These are phyloP conservation scores for Perognathus longimembris DNA, from an alignment of 2,113 vertebrate genomes.

Conservation along the genomic window DNA sequence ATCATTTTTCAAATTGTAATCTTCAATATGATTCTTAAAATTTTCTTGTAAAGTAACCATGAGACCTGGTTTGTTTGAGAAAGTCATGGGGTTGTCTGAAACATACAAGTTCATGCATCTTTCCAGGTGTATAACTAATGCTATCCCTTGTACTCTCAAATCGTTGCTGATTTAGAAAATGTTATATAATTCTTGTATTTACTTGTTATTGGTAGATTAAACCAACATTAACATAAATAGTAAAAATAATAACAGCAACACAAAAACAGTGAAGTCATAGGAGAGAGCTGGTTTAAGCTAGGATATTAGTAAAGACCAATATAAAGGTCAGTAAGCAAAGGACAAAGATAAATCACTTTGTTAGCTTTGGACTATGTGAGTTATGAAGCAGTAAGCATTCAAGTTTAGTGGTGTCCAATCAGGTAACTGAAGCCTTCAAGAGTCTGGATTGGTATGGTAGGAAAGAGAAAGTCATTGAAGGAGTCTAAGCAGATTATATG, in stretches of 20 bases:
- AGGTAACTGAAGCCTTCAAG: background rate
- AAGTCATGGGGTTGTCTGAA: background rate
- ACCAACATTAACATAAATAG: background rate
- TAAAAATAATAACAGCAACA: background rate
- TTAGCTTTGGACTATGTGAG: background rate
- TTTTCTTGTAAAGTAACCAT: background rate
- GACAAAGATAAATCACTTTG: background rate
- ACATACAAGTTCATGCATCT: background rate
- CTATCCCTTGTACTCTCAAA: background rate
- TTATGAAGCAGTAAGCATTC: background rate
- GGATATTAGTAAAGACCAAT: background rate
- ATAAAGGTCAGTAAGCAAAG: background rate
- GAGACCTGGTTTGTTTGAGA: background rate
- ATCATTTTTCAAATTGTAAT: background rate
- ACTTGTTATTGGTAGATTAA: background rate
- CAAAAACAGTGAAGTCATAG: background rate
- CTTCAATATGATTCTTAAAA: conserved; percentile 20
- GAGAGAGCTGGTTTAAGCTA: background rate
- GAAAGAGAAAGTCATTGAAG: background rate
- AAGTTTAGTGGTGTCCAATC: background rate
- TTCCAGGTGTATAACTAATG: background rate
- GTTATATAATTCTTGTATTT: background rate
- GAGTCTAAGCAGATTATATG: background rate
- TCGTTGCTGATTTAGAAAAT: background rate
- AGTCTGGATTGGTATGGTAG: background rate